These are phyloP conservation scores for Microctonus hyperodae DNA, from an alignment of 2,888 invertebrate species.

Conservation along the genomic window DNA sequence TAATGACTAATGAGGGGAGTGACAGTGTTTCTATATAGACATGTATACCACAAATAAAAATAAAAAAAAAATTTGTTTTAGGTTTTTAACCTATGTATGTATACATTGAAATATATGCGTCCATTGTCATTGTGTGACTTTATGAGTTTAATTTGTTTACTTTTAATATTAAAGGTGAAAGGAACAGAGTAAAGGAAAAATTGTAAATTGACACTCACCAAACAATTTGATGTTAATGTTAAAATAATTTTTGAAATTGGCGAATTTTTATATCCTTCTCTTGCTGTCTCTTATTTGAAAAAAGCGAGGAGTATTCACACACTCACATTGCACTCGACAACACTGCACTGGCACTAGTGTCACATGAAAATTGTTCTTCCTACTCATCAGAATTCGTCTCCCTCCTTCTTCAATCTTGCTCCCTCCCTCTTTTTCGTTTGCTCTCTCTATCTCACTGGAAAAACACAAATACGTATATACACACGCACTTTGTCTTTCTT, in stretches of 20 bases:
- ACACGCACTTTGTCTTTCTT: no score
- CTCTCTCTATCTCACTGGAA: neutral
- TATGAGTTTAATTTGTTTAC: no score
- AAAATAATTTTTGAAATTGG: neutral
- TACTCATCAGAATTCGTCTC: constrained; percentile 5
- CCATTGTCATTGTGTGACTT: no score
- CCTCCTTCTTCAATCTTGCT: neutral
- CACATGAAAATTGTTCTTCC: constrained; percentile 15
- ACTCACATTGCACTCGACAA: constrained; percentile 22
- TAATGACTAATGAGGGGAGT: constrained; percentile 30
- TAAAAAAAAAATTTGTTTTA: constrained; percentile 13
- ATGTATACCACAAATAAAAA: constrained; percentile 1
- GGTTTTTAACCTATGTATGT: neutral
- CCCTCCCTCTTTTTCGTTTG: neutral
- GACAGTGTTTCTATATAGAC: neutral
- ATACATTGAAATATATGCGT: neutral
- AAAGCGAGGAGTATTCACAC: constrained; percentile 3
- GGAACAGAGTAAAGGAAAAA: no score
- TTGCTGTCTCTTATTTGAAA: neutral
- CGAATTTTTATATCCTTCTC: constrained; percentile 13
- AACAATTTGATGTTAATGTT: neutral
- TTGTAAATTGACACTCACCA: constrained; percentile 6
- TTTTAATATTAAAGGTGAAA: no score
- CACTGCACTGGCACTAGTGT: constrained; percentile 29
- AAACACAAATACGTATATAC: no score